Conservation (phyloP, 2,888 invertebrate species). For the Parnassius smintheus region DNA sequence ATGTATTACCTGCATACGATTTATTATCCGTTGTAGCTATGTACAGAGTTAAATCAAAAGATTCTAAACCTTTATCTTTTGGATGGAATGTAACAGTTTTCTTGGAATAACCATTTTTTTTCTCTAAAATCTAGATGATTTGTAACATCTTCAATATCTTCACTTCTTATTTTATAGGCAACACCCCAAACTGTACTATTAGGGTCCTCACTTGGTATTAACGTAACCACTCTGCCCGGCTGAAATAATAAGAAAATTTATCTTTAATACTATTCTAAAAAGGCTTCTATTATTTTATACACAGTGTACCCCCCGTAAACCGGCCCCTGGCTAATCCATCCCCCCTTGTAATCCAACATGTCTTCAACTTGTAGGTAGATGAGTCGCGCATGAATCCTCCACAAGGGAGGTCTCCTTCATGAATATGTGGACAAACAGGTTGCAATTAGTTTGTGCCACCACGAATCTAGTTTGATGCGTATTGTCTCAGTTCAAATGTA, state of each 20-base stretch:
- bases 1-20: conserved; percentile 82
- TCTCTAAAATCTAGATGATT: conserved; percentile 94
- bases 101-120: conserved; percentile 94
- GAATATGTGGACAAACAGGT: no score
- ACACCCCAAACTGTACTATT: conserved; percentile 92
- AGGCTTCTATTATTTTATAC: no score
- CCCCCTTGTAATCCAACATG: no score
- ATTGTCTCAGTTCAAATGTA: no score
- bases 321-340: no score
- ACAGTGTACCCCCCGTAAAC: no score
- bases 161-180: conserved; percentile 90
- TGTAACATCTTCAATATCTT: conserved; percentile 86
- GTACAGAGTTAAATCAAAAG: conserved; percentile 89
- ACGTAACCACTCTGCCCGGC: conserved; percentile 95
- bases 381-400: no score
- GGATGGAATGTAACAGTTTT: conserved; percentile 88
- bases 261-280: background rate
- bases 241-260: conserved; percentile 48
- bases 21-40: conserved; percentile 91
- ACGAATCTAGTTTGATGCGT: no score
- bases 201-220: conserved; percentile 83
- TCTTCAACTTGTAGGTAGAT: no score
- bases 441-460: no score
- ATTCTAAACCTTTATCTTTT: conserved; percentile 59
- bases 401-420: no score